Base-by-base conservation (phyloP, 2,797 vertebrate species). In the Melanotaenia parkinsoni region DNA sequence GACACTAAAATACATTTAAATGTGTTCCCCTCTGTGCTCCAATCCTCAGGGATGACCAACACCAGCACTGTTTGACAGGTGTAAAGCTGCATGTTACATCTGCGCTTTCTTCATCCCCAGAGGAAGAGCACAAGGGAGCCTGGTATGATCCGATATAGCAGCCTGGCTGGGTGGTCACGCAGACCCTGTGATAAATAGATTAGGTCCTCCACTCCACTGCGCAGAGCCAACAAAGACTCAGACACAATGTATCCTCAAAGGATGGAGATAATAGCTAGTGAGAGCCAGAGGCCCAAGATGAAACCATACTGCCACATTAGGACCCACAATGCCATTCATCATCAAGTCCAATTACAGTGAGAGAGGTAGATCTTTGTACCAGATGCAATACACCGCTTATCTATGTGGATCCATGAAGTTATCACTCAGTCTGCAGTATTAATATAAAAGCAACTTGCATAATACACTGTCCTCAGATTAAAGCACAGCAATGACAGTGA, bases 161-260 rank as follows among this genome's bases (percentile, higher is more conserved):
- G 86, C 82, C 77, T 70, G 84, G 84, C 86, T 87, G 90, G 92
- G 90, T 85, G 93, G 91, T 90, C 92, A 91, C 85, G 72, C 89
- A 86, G 89, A 84, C 81, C 85, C 86, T 85, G 87, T 87, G 91
- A 93, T 94, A 92, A 94, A 94, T 92, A 94, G 93, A 94, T 94
- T 90, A 94, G 89, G 90, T 84, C 89, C 87, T 88, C 87, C 88
- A 91, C 90, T 91, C 88, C 82, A 80, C 76, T 77, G 87, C 78
- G 66, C 90, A 79, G 84, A 77, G 71, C 85, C 86, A 90, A 93
- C 91, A 92, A 93, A 92, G 85, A 78, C 91, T 82, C 83, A 87
- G 88, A 86, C 90, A 91, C 86, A 88, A 89, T 88, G 86, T 83
- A 88, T 86, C 89, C 91, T 89, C 89, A 67, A 57, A 91, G 92